Evolutionary conservation across 2,797 vertebrate species (phyloP).

Genomic region (Bradypus variegatus): DNA sequence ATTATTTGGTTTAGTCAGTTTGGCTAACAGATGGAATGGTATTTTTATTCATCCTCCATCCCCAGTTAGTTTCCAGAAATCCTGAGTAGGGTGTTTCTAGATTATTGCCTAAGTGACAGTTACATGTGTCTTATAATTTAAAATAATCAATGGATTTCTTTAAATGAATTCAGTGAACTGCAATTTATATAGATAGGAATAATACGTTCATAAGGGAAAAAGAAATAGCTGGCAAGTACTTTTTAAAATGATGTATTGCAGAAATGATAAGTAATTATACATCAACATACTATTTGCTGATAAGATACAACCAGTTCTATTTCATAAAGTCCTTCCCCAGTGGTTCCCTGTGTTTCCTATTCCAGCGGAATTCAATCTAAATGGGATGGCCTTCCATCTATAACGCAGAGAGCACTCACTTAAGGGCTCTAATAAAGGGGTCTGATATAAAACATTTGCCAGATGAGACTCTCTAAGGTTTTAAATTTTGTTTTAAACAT

Average conservation of each 20-base stretch:
- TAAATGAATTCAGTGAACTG: slow-evolving; percentile 54
- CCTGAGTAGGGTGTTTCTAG: slow-evolving; percentile 59
- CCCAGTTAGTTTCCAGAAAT: slow-evolving; percentile 64
- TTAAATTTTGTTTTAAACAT: slow-evolving; percentile 20
- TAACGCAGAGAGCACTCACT: neutral
- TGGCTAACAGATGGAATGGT: slow-evolving; percentile 74
- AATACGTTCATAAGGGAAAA: slow-evolving; percentile 50
- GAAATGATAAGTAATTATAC: slow-evolving; percentile 64
- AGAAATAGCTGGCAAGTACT: slow-evolving; percentile 40
- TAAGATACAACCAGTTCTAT: slow-evolving; percentile 48
- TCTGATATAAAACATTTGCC: neutral
- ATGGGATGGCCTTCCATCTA: neutral
- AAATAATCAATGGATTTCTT: slow-evolving; percentile 66
- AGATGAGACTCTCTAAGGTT: neutral
- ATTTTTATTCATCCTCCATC: slow-evolving; percentile 66
- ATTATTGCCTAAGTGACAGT: slow-evolving; percentile 66
- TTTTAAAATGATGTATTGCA: slow-evolving; percentile 53
- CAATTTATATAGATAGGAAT: slow-evolving; percentile 57
- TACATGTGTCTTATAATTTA: slow-evolving; percentile 75
- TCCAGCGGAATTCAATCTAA: neutral
- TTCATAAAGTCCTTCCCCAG: slow-evolving; percentile 24
- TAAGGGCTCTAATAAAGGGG: neutral
- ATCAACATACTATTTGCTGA: slow-evolving; percentile 42
- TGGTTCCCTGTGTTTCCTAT: neutral
- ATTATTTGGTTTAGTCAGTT: slow-evolving; percentile 69